These are phyloP conservation scores for Plusia festucae DNA, from an alignment of 2,888 invertebrate genomes.

Conservation along the genomic window DNA sequence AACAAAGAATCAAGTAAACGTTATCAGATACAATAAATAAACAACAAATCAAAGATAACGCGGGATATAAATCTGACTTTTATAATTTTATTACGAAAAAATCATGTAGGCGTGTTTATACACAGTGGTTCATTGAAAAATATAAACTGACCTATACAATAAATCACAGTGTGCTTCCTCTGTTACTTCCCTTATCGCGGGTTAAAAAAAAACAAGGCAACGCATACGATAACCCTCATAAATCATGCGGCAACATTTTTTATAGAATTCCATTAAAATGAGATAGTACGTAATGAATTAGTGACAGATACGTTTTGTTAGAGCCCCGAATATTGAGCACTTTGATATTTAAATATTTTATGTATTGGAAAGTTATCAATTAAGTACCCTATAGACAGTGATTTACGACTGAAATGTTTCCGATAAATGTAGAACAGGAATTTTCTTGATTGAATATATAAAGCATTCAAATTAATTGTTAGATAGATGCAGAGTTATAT, in stretches of 20 bases:
- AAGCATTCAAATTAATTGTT: constrained; percentile 21
- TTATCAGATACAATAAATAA: constrained; percentile 55
- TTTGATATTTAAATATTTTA: constrained; percentile 52
- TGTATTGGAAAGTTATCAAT: constrained; percentile 54
- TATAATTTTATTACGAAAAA: constrained; percentile 40
- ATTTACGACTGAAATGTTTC: constrained; percentile 50
- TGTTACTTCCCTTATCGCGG: constrained; percentile 81
- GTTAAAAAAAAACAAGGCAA: constrained; percentile 69
- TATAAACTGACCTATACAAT: constrained; percentile 67
- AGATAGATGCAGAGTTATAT: not conserved
- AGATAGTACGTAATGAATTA: constrained; percentile 73
- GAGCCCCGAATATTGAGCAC: constrained; percentile 49
- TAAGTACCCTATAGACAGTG: constrained; percentile 42
- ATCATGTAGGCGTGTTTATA: constrained; percentile 45
- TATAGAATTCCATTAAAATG: constrained; percentile 73
- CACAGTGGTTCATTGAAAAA: constrained; percentile 68
- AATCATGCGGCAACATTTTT: constrained; percentile 71
- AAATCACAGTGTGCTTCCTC: constrained; percentile 73
- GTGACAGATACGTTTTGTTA: constrained; percentile 60
- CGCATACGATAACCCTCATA: constrained; percentile 75
- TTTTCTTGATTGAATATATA: constrained; percentile 32
- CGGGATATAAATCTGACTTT: constrained; percentile 49
- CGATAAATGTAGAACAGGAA: constrained; percentile 41
- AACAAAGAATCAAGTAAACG: constrained; percentile 40
- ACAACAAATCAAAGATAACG: constrained; percentile 36